Percentiles rank a stretch among this genome's conserved stretches.
phyloP scores from a whole-genome alignment of 2,888 invertebrate species.

The Ichneumoninae sp. region DNA sequence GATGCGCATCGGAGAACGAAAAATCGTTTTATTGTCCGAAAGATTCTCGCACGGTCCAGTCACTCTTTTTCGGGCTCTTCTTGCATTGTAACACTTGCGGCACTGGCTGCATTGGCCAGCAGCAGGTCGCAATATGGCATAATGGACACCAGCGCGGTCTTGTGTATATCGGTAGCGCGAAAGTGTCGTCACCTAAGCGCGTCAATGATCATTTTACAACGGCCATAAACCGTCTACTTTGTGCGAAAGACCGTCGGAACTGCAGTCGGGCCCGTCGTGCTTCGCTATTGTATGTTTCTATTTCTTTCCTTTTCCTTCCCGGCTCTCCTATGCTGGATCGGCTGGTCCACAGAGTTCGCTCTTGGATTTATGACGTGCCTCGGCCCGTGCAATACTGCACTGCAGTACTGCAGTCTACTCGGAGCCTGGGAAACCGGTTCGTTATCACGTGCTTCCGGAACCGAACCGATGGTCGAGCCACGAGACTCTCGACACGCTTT shows the following conservation, averaged over 20 bases:
- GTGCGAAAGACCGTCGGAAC: conserved; percentile 66
- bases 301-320: conserved; percentile 28
- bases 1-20: conserved; percentile 66
- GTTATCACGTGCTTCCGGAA: conserved; percentile 56
- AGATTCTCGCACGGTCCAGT: conserved; percentile 63
- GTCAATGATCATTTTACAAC: conserved; percentile 81
- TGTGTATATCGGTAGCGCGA: conserved; percentile 77
- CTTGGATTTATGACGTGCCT: conserved; percentile 49
- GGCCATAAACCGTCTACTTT: conserved; percentile 77
- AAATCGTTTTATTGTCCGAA: conserved; percentile 60
- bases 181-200: conserved; percentile 80
- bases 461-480: conserved; percentile 25
- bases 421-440: conserved; percentile 43
- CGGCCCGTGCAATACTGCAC: background rate
- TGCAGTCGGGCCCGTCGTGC: conserved; percentile 40
- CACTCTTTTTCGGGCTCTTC: conserved; percentile 39
- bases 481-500: conserved; percentile 65
- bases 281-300: conserved; percentile 43
- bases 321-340: conserved; percentile 33
- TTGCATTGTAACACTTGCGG: conserved; percentile 62
- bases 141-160: conserved; percentile 56
- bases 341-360: conserved; percentile 54
- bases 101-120: conserved; percentile 38
- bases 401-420: background rate
- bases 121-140: conserved; percentile 57